Evolutionary conservation across 2,113 vertebrate species (phyloP), one percentile per base, ranked within the genome.

Genomic region (Stegastes partitus): DNA sequence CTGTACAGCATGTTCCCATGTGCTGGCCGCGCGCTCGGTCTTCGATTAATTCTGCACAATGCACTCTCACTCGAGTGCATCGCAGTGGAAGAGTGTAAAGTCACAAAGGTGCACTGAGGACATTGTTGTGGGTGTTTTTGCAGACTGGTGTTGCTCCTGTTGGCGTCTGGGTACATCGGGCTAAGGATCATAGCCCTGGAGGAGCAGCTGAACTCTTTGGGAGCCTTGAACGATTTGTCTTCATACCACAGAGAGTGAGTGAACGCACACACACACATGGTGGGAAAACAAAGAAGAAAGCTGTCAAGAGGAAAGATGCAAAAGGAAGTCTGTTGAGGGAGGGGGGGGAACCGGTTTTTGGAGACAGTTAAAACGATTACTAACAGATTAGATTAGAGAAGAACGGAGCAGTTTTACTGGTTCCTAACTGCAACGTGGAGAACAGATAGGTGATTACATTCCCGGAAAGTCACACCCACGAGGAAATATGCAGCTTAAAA

Each of bases 141-240:
- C 70, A 97, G 97, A 73, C 82, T 92, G 58, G 23, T 94, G 59
- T 50, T 95, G 31, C 80, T 97, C 34, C 91, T 97, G 70, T 11
- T 96, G 82, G 91, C 73, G 28, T 96, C 95, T 0, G 94, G 93
- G 0, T 97, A 96, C 91, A 95, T 97, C 0, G 92, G 94, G 1
- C 82, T 96, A 66, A 91, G 93, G 53, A 95, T 97, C 11, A 10
- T 67, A 0, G 95, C 94, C 0, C 87, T 97, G 86, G 95, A 97
- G 82, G 91, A 95, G 82, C 95, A 95, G 84, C 86, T 97, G 66
- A 93, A 23, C 0, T 71, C 89, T 0, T 16, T 88, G 74, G 93
- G 89, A 22, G 88, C 91, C 1, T 74, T 85, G 90, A 79, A 88
- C 0, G 84, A 91, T 28, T 55, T 85, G 67, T 66, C 70, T 19